phyloP scores from a whole-genome alignment of 2,113 vertebrate genomes.

The Capra hircus region DNA sequence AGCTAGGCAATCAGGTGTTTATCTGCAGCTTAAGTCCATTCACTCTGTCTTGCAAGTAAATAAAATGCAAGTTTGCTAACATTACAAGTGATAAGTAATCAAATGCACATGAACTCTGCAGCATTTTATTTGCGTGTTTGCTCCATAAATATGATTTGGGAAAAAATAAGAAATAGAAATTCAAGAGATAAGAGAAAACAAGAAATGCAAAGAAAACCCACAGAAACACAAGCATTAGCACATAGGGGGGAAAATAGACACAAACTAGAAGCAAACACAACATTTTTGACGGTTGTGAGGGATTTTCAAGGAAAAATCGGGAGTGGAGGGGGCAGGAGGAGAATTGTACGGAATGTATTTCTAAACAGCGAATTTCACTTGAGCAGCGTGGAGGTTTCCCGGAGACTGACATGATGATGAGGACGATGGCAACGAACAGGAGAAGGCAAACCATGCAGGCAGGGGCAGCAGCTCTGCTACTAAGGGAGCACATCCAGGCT shows the following conservation, averaged over 20 bases:
- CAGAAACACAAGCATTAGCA: neutral
- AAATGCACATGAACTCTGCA: neutral
- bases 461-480: neutral
- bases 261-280: neutral
- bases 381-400: neutral
- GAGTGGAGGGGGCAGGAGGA: neutral
- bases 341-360: neutral
- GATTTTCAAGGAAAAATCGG: neutral
- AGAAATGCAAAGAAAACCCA: neutral
- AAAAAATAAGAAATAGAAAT: neutral
- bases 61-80: neutral
- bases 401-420: neutral
- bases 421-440: accelerated
- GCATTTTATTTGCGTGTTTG: neutral
- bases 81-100: neutral
- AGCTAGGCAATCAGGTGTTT: neutral
- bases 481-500: neutral
- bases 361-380: neutral
- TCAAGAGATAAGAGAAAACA: neutral
- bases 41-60: neutral
- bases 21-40: neutral
- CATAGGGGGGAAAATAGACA: neutral
- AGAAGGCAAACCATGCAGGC: neutral
- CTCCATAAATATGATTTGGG: neutral
- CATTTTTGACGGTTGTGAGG: neutral